Evolutionary conservation across 2,113 vertebrate species (phyloP), one percentile per base, ranked within the genome.

Genomic region (Equus quagga): DNA sequence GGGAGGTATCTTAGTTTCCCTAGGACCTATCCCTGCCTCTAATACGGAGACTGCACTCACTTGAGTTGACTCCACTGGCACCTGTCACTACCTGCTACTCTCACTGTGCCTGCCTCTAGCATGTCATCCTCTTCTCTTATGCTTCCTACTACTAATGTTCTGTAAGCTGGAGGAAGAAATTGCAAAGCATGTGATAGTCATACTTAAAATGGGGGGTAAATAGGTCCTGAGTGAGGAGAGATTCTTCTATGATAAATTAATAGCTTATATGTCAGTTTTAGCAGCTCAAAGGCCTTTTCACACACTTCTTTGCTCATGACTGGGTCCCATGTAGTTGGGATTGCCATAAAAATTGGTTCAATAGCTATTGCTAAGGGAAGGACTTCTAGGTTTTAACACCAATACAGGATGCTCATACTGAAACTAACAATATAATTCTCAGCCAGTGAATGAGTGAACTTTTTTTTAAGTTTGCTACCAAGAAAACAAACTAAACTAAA

Each of bases 381-480:
- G 15, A 28, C 8, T 56, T 54, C 17, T 72, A 58, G 21, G 49
- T 44, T 89, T 75, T 73, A 65, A 73, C 5, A 76, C 21, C 28
- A 41, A 49, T 21, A 36, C 9, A 46, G 23, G 24, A 56, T 36
- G 51, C 1, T 49, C 8, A 21, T 7, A 31, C 19, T 56, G 17
- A 69, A 89, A 64, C 60, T 51, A 69, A 72, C 12, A 41, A 33
- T 56, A 56, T 28, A 56, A 62, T 67, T 49, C 36, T 46, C 12
- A 76, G 6, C 15, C 60, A 60, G 11, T 51, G 54, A 87, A 90
- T 81, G 36, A 54, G 24, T 13, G 4, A 73, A 17, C 13, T 60
- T 58, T 91, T 83, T 73, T 69, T 41, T 65, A 93, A 89, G 31
- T 72, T 91, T 93, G 36, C 76, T 49, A 91, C 31, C 64, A 76